Evolutionary conservation across 30 jellyfish, hydroid and myxozoan genomes (phyloP).

Genomic region (Haliclystus octoradiatus): DNA sequence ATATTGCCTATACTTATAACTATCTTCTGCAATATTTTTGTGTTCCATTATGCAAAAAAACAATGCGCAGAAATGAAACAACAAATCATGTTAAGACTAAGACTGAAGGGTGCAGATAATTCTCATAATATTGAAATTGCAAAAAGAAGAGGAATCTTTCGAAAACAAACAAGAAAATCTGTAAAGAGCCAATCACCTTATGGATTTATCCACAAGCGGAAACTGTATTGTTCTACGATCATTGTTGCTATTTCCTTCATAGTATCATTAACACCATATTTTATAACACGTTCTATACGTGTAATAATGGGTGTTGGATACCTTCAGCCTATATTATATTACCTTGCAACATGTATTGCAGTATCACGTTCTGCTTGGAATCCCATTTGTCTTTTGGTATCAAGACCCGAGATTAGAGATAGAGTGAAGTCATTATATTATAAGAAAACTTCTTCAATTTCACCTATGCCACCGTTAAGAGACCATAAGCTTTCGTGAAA

Average conservation of each 20-base stretch:
- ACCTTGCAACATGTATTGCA: background rate
- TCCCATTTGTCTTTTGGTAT: background rate
- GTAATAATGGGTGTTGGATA: background rate
- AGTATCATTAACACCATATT: background rate
- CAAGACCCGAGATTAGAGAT: background rate
- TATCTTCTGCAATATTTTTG: background rate
- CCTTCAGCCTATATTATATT: background rate
- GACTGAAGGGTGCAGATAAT: too few relatives aligned
- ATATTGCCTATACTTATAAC: background rate
- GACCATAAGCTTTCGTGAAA: too few relatives aligned
- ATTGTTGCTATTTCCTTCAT: background rate
- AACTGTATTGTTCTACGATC: background rate
- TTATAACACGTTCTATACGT: background rate
- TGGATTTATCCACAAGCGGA: background rate
- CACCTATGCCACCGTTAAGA: too few relatives aligned
- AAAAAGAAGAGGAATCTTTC: too few relatives aligned
- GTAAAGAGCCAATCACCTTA: too few relatives aligned
- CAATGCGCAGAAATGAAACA: background rate
- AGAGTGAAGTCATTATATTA: too few relatives aligned
- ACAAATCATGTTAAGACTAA: too few relatives aligned
- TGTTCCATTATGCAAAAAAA: background rate
- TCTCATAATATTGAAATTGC: background rate
- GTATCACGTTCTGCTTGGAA: background rate
- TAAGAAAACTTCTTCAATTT: too few relatives aligned
- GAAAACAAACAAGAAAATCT: background rate